Evolutionary conservation across 2,888 invertebrate genomes (phyloP).

Genomic region (Rhagium mordax): DNA sequence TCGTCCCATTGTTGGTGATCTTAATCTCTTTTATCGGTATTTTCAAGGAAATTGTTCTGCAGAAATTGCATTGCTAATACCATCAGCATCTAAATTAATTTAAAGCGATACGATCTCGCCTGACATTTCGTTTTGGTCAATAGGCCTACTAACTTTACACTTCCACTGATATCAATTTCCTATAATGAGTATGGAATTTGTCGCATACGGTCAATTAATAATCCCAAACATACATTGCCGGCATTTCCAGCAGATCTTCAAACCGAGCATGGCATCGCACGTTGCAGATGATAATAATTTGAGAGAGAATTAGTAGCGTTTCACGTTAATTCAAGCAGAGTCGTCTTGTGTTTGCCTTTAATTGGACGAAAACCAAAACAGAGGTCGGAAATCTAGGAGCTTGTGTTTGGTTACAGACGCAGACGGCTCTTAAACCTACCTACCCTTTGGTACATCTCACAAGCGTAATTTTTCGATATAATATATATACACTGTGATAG

Average conservation of each 20-base stretch:
- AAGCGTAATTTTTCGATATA: background rate
- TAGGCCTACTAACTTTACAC: too few relatives aligned
- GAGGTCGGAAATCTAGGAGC: slow-evolving; percentile 69
- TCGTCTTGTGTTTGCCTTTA: slow-evolving; percentile 70
- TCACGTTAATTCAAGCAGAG: slow-evolving; percentile 68
- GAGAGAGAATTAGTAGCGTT: slow-evolving; percentile 68
- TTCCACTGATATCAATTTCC: too few relatives aligned
- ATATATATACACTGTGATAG: too few relatives aligned
- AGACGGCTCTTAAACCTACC: slow-evolving; percentile 47
- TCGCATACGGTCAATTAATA: slow-evolving; percentile 15
- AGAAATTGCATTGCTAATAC: too few relatives aligned
- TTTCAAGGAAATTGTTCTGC: too few relatives aligned
- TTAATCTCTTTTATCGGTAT: too few relatives aligned
- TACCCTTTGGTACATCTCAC: background rate
- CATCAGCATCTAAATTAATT: too few relatives aligned
- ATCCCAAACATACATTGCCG: slow-evolving; percentile 15
- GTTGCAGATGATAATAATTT: slow-evolving; percentile 68
- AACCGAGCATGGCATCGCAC: slow-evolving; percentile 53
- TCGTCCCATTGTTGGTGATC: too few relatives aligned
- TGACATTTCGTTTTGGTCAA: too few relatives aligned
- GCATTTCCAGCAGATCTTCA: slow-evolving; percentile 33
- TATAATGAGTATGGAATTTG: background rate
- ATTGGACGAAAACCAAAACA: slow-evolving; percentile 71
- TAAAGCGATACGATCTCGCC: too few relatives aligned
- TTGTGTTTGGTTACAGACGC: slow-evolving; percentile 68